A percentile compares a stretch with the other conserved stretches of the same genome.
phyloP scores from a whole-genome alignment of 1,140 invertebrate species.

The Amphibalanus amphitrite region DNA sequence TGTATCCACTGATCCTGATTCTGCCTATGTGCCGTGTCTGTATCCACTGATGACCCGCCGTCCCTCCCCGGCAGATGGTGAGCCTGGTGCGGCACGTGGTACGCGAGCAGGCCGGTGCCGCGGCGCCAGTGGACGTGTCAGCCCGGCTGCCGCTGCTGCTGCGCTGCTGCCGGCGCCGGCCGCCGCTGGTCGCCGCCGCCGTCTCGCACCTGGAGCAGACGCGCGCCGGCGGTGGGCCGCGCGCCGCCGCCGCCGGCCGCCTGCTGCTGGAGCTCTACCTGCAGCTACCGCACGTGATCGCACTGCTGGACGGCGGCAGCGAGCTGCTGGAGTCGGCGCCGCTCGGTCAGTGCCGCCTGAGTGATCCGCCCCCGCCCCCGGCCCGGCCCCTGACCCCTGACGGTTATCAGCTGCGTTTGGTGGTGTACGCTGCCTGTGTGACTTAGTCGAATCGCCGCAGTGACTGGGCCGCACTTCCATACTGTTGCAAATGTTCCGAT shows the following conservation, averaged over 20 bases:
- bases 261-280: slow-evolving; percentile 43
- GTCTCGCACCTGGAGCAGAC: slow-evolving; percentile 29
- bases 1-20: too few species aligned
- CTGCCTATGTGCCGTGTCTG: too few species aligned
- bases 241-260: slow-evolving; percentile 20
- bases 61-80: slow-evolving; percentile 15
- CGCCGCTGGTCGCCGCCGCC: slow-evolving; percentile 31
- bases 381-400: too few species aligned
- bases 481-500: too few species aligned
- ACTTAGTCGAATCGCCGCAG: too few species aligned
- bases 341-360: slow-evolving; percentile 11
- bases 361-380: too few species aligned
- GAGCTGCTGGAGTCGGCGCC: not conserved
- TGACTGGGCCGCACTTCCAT: too few species aligned
- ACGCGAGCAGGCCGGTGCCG: slow-evolving; percentile 11
- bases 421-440: too few species aligned
- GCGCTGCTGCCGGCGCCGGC: slow-evolving; percentile 41
- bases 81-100: slow-evolving; percentile 15
- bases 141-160: slow-evolving; percentile 45
- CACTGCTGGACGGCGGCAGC: slow-evolving; percentile 12
- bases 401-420: too few species aligned
- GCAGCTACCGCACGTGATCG: slow-evolving; percentile 39
- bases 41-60: too few species aligned
- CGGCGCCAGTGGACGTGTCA: slow-evolving; percentile 8
- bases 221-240: too few species aligned